A percentile compares a stretch with the other conserved stretches of the same genome.
Conservation (phyloP, 2,888 invertebrate species). For the Drosophila mayaguana region DNA sequence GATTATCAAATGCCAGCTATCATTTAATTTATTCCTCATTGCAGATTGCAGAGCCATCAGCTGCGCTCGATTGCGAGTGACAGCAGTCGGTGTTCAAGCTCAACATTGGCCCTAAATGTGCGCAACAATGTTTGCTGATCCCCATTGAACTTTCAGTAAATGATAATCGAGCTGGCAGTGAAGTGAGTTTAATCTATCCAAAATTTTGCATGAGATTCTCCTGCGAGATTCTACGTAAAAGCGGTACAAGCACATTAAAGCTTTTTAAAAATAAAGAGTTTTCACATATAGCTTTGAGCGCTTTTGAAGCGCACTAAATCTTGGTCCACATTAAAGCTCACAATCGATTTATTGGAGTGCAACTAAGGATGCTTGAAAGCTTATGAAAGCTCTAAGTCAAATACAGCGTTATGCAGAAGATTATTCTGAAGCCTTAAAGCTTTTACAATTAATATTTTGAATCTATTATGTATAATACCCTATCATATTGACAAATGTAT, state of each 20-base stretch:
- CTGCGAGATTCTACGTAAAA: not conserved
- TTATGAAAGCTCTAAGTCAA: not conserved
- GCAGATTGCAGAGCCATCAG: not conserved
- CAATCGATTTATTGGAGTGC: not conserved
- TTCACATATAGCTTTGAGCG: not conserved
- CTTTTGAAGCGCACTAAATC: not conserved
- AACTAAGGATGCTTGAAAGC: not conserved
- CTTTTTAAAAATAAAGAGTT: too few species aligned
- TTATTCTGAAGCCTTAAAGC: too few species aligned
- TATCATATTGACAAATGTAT: too few species aligned
- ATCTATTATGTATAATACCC: too few species aligned
- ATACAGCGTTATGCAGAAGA: too few species aligned
- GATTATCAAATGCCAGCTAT: constrained; percentile 25
- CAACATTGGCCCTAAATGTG: not conserved
- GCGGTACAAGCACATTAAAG: not conserved
- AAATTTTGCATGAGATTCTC: not conserved
- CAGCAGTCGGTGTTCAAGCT: not conserved
- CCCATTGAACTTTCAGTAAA: not conserved
- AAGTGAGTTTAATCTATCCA: not conserved
- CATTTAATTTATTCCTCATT: constrained; percentile 13
- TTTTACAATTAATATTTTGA: too few species aligned
- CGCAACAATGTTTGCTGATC: not conserved
- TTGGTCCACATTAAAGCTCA: not conserved
- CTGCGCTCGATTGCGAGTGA: not conserved
- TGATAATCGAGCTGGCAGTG: not conserved